Percentiles rank a stretch among this genome's conserved stretches.
These are phyloP conservation scores for Ectemnius continuus DNA, from an alignment of 2,888 invertebrate species.

Conservation along the genomic window DNA sequence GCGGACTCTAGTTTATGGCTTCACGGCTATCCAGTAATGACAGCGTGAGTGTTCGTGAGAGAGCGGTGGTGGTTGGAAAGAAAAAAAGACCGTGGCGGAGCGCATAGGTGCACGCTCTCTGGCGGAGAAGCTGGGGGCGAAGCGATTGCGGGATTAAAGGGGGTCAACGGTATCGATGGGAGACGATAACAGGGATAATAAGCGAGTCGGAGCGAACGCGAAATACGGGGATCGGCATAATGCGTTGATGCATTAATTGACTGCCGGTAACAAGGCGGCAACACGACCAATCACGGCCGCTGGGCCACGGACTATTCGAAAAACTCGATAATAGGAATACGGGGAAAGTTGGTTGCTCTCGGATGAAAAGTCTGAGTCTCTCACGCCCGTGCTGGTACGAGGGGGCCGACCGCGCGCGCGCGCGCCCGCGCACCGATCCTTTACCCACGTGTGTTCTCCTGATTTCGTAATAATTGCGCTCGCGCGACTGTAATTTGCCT, in stretches of 20 bases:
- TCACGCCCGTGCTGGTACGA: conserved; percentile 42
- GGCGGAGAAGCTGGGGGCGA: too few species aligned
- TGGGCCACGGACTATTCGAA: conserved; percentile 20
- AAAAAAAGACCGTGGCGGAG: neutral
- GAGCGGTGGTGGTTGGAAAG: neutral
- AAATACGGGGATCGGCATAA: conserved; percentile 10
- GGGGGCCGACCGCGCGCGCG: neutral
- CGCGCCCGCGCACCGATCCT: neutral
- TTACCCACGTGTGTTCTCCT: conserved; percentile 39
- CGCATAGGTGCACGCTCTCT: too few species aligned
- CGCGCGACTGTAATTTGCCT: conserved; percentile 49
- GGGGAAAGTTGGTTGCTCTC: conserved; percentile 20
- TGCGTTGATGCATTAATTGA: conserved; percentile 44
- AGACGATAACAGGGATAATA: conserved; percentile 38
- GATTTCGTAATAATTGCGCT: conserved; percentile 55
- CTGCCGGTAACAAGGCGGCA: conserved; percentile 26
- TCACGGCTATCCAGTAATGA: conserved; percentile 1
- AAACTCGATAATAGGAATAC: conserved; percentile 37
- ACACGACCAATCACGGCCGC: conserved; percentile 13
- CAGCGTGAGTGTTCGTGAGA: neutral
- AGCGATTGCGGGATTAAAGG: conserved; percentile 27
- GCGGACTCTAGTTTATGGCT: too few species aligned
- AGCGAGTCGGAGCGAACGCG: conserved; percentile 8
- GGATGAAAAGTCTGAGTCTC: conserved; percentile 53
- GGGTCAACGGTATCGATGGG: conserved; percentile 14